Evolutionary conservation across 2,888 invertebrate genomes (phyloP), one percentile per base, ranked within the genome.

Genomic region (Serripes groenlandicus): DNA sequence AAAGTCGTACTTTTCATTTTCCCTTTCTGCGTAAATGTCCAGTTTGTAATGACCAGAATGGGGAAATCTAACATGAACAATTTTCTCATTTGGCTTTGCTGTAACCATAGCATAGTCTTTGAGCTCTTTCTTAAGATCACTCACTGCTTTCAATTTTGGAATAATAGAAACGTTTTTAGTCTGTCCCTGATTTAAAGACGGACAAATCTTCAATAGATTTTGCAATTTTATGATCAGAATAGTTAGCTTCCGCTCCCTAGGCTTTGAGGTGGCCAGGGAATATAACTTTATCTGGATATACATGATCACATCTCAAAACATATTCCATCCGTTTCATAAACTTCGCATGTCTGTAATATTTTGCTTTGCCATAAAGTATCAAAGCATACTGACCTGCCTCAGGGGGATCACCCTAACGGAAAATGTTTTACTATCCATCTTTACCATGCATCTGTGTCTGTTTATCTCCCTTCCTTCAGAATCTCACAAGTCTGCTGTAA

Each of bases 231-330:
- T 83, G 81, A n/a, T 89, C 88, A 15, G 64, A 69, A 72, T 79
- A 89, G 75, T 87, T 84, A 30, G 86, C 82, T 49, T 86, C 85
- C 7, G 87, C 79, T 26, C 89, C 89, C 83, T 86, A 89, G 0
- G 86, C 71, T 60, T 86, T 86, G 9, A 64, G 56, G 56, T 88
- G 88, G 32, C 78, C 81, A 9, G 89, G 89, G 49, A 88, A 86
- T 4, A 72, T 54, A 15, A 78, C 72, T 30, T 62, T 73, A 7
- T 77, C 74, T 0, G 70, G 60, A n/a, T 80, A 84, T 4, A 80
- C 80, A 26, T 34, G 34, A 34, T 84, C 80, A 78, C 80, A 84
- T 11, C 86, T 35, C 21, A 86, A 37, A 30, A 82, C 82, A 49
- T 86, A 86, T 58, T 86, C 86, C 69, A 81, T 84, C 23, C 84